A percentile compares a stretch with the other conserved stretches of the same genome.
phyloP scores from a whole-genome alignment of 2,888 invertebrate species.

The Lepidochrysops patricia region DNA sequence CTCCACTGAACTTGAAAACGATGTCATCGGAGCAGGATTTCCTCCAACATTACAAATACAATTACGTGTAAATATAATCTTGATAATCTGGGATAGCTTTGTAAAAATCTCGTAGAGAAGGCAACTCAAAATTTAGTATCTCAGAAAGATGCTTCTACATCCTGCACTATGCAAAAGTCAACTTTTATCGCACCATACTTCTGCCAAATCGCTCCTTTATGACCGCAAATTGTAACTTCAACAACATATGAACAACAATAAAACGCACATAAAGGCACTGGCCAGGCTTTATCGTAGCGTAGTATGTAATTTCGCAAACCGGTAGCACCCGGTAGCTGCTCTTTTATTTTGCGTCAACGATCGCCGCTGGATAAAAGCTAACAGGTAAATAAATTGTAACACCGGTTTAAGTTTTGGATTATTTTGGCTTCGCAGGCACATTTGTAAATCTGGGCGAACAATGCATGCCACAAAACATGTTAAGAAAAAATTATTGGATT shows the following conservation, averaged over 20 bases:
- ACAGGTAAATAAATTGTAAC: background rate
- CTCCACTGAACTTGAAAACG: background rate
- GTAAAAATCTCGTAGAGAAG: background rate
- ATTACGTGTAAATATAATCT: background rate
- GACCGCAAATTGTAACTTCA: background rate
- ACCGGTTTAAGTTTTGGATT: background rate
- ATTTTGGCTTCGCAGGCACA: background rate
- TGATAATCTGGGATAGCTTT: background rate
- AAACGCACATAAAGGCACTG: background rate
- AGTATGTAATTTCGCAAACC: background rate
- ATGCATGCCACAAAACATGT: background rate
- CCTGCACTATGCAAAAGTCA: background rate
- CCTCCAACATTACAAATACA: background rate
- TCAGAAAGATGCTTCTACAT: background rate
- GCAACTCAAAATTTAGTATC: background rate
- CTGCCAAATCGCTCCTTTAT: background rate
- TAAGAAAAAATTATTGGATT: background rate
- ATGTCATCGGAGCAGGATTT: slow-evolving; percentile 6
- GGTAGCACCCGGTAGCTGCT: background rate
- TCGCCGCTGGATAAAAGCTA: background rate
- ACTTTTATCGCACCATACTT: background rate
- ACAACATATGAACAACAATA: background rate
- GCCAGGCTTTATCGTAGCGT: background rate
- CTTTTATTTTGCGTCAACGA: background rate
- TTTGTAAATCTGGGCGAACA: background rate